Evolutionary conservation across 1,140 invertebrate species (phyloP).

Genomic region (Octopus sinensis): DNA sequence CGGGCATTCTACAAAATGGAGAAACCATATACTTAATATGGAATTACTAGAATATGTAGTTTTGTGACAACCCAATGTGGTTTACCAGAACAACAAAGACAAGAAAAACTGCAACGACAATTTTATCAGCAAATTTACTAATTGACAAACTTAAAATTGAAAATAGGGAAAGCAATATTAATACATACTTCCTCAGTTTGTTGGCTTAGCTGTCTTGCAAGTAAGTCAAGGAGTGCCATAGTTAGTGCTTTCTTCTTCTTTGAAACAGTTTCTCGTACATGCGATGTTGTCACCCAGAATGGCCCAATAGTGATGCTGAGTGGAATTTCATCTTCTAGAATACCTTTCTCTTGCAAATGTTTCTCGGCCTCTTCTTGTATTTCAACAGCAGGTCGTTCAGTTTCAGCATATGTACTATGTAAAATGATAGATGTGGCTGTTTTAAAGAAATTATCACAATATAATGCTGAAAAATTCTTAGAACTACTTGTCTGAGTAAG

Average conservation of each 20-base stretch:
- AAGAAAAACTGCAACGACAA: too few species aligned
- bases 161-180: background rate
- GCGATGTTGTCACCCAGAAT: conserved; percentile 66
- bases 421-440: background rate
- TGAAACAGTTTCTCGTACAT: conserved; percentile 60
- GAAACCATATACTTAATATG: too few species aligned
- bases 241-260: conserved; percentile 67
- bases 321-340: conserved; percentile 54
- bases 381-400: conserved; percentile 51
- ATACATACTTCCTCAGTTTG: conserved; percentile 56
- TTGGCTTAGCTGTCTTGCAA: conserved; percentile 57
- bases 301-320: conserved; percentile 69
- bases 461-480: too few species aligned
- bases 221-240: conserved; percentile 65
- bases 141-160: background rate
- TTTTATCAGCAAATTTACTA: conserved; percentile 1
- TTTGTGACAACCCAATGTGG: too few species aligned
- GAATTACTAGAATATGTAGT: too few species aligned
- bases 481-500: too few species aligned
- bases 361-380: conserved; percentile 56
- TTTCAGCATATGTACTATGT: conserved; percentile 50
- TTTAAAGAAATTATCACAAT: too few species aligned
- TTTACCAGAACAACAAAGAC: too few species aligned
- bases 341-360: conserved; percentile 53
- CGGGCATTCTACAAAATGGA: too few species aligned